phyloP scores from a whole-genome alignment of 2,113 vertebrate species.

The Poecilia latipinna region DNA sequence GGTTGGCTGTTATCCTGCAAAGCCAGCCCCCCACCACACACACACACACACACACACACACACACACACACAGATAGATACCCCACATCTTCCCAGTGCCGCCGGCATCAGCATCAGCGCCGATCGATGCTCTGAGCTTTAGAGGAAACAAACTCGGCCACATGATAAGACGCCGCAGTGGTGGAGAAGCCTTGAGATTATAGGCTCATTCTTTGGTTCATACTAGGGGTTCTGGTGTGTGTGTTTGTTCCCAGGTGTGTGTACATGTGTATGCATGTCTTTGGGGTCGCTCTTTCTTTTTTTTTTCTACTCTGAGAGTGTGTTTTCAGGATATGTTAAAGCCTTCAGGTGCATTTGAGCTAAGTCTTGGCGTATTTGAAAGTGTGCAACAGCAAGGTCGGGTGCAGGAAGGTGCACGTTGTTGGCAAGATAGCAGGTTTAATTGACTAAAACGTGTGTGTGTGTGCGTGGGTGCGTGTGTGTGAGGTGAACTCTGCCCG shows the following conservation, averaged over 20 bases:
- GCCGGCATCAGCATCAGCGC: constrained; percentile 64
- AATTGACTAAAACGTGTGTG: constrained; percentile 43
- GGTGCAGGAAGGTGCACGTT: constrained; percentile 28
- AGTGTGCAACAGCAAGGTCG: constrained; percentile 19
- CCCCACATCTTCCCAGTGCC: constrained; percentile 41
- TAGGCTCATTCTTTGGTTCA: constrained; percentile 62
- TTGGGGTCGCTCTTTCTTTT: constrained; percentile 11
- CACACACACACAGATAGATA: constrained; percentile 17
- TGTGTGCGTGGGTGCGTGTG: not conserved
- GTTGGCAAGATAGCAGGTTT: constrained; percentile 42
- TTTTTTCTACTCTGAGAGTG: constrained; percentile 7
- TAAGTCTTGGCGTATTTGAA: constrained; percentile 10
- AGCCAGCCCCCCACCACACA: constrained; percentile 24
- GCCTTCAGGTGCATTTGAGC: constrained; percentile 40
- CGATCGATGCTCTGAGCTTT: constrained; percentile 73
- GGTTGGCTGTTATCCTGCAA: constrained; percentile 74
- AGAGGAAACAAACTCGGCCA: constrained; percentile 75
- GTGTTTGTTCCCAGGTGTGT: constrained; percentile 9
- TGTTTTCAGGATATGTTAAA: constrained; percentile 8
- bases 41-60: no score
- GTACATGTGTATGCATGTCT: constrained; percentile 14
- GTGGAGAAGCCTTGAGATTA: constrained; percentile 68
- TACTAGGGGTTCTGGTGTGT: constrained; percentile 38
- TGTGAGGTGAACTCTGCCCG: constrained; percentile 50
- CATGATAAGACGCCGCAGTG: constrained; percentile 66